phyloP scores from a whole-genome alignment of 2,797 vertebrate species.

The Lepilemur septentrionalis region DNA sequence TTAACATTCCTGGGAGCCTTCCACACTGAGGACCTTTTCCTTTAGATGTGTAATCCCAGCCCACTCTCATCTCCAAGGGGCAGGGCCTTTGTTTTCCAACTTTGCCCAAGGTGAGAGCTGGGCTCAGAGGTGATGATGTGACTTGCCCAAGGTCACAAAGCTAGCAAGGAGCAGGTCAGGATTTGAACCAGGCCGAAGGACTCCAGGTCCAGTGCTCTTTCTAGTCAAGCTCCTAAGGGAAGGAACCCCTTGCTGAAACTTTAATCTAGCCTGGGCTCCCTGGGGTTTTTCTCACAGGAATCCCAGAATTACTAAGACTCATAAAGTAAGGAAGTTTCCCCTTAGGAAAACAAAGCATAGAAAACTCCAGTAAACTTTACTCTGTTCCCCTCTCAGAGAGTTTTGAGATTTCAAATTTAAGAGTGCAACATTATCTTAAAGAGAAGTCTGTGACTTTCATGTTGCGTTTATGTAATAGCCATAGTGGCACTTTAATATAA shows the following conservation, averaged over 20 bases:
- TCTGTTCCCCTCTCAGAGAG: background rate
- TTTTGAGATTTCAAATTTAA: background rate
- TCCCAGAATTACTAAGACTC: background rate
- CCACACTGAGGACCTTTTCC: background rate
- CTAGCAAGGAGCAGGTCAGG: background rate
- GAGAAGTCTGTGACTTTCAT: background rate
- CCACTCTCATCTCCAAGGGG: fast-evolving
- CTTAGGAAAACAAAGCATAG: background rate
- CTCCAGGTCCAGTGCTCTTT: background rate
- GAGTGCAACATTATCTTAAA: background rate
- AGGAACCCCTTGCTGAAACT: background rate
- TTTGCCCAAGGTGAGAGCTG: background rate
- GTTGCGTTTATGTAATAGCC: background rate
- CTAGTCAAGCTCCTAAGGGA: background rate
- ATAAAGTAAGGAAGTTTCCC: background rate
- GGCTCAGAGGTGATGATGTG: background rate
- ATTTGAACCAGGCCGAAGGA: background rate
- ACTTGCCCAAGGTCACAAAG: background rate
- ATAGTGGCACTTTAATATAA: background rate
- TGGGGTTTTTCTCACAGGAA: background rate
- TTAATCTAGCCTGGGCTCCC: background rate
- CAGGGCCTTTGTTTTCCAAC: background rate
- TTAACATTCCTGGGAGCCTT: background rate
- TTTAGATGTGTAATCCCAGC: background rate
- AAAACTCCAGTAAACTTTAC: background rate